These are phyloP conservation scores for Bilobella aurantiaca DNA, from an alignment of 1,140 invertebrate genomes.

Conservation along the genomic window DNA sequence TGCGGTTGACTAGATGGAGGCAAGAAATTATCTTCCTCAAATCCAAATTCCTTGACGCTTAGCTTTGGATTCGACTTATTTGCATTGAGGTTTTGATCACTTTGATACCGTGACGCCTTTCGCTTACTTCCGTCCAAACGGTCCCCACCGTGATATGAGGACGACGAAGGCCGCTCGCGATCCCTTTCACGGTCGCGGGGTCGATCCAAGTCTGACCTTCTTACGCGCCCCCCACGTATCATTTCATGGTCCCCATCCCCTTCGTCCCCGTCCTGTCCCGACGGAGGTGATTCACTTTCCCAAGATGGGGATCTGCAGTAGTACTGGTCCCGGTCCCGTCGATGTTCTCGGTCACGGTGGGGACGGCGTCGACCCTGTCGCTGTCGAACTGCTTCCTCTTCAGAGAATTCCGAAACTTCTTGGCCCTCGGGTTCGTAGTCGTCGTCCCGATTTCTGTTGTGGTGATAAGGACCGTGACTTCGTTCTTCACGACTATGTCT, in stretches of 20 bases:
- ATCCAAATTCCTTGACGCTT: neutral
- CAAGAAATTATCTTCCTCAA: constrained; percentile 10
- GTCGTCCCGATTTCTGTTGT: neutral
- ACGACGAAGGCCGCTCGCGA: constrained; percentile 9
- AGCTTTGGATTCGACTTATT: neutral
- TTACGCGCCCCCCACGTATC: neutral
- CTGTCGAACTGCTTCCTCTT: constrained; percentile 1
- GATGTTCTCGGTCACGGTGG: neutral
- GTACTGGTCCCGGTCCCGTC: constrained; percentile 15
- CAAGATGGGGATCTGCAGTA: constrained; percentile 29
- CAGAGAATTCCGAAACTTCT: constrained; percentile 23
- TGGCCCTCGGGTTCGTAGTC: neutral
- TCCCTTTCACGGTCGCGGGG: constrained; percentile 1
- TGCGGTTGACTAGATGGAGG: neutral
- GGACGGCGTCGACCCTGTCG: constrained; percentile 1
- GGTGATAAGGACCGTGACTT: neutral
- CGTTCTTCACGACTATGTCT: neutral
- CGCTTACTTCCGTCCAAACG: neutral
- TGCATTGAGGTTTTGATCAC: neutral
- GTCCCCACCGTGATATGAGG: constrained; percentile 5
- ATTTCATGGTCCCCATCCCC: constrained; percentile 1
- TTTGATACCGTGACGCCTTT: constrained; percentile 5
- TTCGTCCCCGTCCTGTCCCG: neutral
- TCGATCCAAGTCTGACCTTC: neutral
- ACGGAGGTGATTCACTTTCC: constrained; percentile 27